Evolutionary conservation across 2,888 invertebrate genomes (phyloP).

Genomic region (Plagodis pulveraria): DNA sequence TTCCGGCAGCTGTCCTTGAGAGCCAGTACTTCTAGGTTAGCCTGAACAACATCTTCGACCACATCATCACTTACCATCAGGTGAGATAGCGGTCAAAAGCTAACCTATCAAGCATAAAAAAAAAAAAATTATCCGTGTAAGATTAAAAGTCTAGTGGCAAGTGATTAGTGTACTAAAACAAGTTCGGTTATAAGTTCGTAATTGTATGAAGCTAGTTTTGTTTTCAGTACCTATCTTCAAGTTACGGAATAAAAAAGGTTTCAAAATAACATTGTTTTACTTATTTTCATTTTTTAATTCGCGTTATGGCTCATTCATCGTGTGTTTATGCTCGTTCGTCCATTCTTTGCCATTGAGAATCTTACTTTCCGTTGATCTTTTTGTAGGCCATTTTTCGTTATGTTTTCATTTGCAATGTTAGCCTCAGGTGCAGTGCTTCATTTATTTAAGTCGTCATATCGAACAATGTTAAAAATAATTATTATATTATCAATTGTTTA

Average conservation of each 20-base stretch:
- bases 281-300: slow-evolving; percentile 31
- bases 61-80: too few species aligned
- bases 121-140: too few species aligned
- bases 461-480: slow-evolving; percentile 17
- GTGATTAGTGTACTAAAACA: neutral
- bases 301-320: slow-evolving; percentile 19
- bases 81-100: too few species aligned
- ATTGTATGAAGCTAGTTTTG: slow-evolving; percentile 20
- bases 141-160: too few species aligned
- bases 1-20: too few species aligned
- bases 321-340: slow-evolving; percentile 20
- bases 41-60: too few species aligned
- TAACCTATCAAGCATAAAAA: too few species aligned
- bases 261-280: slow-evolving; percentile 42
- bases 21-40: too few species aligned
- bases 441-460: slow-evolving; percentile 1
- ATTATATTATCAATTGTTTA: slow-evolving; percentile 13
- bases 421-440: neutral
- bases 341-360: slow-evolving; percentile 12
- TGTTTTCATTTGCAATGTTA: slow-evolving; percentile 10
- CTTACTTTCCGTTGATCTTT: neutral
- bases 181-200: slow-evolving; percentile 3
- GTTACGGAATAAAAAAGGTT: slow-evolving; percentile 54
- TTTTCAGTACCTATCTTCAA: slow-evolving; percentile 36
- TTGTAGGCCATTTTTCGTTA: slow-evolving; percentile 2